A percentile compares a stretch with the other conserved stretches of the same genome.
These are phyloP conservation scores for Stenodema calcarata DNA, from an alignment of 2,888 invertebrate genomes.

Conservation along the genomic window DNA sequence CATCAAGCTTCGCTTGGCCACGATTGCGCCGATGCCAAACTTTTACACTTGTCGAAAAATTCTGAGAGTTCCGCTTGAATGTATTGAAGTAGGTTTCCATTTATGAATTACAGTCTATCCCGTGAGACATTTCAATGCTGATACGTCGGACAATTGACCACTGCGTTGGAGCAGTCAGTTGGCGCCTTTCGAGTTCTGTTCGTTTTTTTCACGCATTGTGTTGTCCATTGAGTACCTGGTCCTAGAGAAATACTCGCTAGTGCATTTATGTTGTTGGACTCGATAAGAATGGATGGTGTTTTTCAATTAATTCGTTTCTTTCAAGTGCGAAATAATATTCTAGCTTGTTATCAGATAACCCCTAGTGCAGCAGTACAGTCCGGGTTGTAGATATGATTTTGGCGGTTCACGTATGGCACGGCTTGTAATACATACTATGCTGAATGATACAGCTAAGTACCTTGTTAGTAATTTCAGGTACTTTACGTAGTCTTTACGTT, in stretches of 20 bases:
- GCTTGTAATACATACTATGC: not conserved
- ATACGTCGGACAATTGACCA: not conserved
- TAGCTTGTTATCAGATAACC: not conserved
- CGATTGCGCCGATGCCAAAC: slow-evolving; percentile 15
- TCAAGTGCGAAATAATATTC: not conserved
- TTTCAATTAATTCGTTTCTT: not conserved
- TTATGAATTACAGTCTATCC: not conserved
- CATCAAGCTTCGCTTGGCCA: slow-evolving; percentile 6
- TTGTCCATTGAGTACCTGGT: not conserved
- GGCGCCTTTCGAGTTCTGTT: not conserved
- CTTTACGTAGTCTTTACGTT: not conserved
- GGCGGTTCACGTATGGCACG: not conserved
- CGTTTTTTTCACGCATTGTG: not conserved
- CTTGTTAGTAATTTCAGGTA: not conserved
- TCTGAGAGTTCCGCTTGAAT: not conserved
- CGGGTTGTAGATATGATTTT: not conserved
- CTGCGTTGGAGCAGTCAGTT: not conserved
- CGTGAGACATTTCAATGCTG: not conserved
- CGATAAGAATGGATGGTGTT: no score
- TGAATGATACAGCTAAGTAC: not conserved
- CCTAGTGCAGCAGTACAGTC: not conserved
- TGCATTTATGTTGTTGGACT: not conserved
- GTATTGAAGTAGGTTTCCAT: not conserved
- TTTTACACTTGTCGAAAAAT: not conserved
- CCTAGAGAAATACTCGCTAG: not conserved